A percentile compares a stretch with the other conserved stretches of the same genome.
These are phyloP conservation scores for Rhincodon typus DNA, from an alignment of 2,797 vertebrate species.

Conservation along the genomic window DNA sequence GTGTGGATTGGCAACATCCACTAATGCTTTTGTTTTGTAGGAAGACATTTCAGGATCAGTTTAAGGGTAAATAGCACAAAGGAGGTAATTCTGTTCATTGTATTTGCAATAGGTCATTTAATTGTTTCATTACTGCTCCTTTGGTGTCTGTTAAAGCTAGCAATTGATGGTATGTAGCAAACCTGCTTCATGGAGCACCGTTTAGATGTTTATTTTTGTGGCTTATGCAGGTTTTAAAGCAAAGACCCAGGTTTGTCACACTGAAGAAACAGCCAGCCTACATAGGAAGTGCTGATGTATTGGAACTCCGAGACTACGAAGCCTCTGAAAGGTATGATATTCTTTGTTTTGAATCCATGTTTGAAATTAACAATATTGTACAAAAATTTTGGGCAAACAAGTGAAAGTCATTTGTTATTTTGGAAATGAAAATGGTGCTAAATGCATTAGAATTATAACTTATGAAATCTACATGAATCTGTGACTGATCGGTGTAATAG, in stretches of 20 bases:
- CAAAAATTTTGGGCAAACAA: not conserved
- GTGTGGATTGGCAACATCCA: not conserved
- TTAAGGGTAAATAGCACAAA: not conserved
- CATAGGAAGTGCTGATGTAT: constrained; percentile 73
- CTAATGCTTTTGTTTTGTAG: not conserved
- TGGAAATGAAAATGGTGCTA: not conserved
- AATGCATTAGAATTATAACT: not conserved
- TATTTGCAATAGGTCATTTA: not conserved
- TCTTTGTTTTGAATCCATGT: not conserved
- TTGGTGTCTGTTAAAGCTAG: not conserved
- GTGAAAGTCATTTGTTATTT: not conserved
- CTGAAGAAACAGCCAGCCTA: constrained; percentile 90
- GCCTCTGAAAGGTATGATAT: too few relatives aligned
- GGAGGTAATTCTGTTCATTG: not conserved
- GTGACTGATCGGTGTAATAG: not conserved
- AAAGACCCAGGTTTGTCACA: constrained; percentile 86
- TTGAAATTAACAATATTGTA: not conserved
- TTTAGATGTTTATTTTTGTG: not conserved
- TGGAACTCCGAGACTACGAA: constrained; percentile 94
- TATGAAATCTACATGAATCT: not conserved
- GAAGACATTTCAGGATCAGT: not conserved
- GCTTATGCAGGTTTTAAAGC: constrained; percentile 76
- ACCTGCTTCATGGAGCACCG: not conserved
- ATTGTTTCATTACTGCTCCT: not conserved
- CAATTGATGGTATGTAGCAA: not conserved